Evolutionary conservation across 1,140 invertebrate genomes (phyloP).

Genomic region (Neodiprion fabricii): DNA sequence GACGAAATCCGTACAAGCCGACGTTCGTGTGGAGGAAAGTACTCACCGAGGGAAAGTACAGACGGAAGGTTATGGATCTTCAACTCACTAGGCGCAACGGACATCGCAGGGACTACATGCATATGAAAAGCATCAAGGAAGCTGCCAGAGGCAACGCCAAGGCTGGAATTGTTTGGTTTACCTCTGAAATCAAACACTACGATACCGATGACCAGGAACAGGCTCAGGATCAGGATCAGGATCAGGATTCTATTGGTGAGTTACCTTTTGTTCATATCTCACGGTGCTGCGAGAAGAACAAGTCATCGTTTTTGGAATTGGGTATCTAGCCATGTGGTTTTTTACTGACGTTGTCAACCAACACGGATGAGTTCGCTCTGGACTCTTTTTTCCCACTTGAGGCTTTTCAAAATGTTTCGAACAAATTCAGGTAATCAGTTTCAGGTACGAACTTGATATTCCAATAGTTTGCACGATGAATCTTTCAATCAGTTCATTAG

Average conservation of each 20-base stretch:
- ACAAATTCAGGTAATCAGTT: too few species aligned
- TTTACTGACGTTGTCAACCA: too few species aligned
- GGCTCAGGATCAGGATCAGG: background rate
- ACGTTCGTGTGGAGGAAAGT: constrained; percentile 39
- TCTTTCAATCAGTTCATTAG: too few species aligned
- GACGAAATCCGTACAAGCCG: constrained; percentile 28
- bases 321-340: too few species aligned
- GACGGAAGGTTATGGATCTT: constrained; percentile 31
- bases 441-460: too few species aligned
- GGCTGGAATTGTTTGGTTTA: constrained; percentile 6
- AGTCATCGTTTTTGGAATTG: too few species aligned
- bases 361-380: too few species aligned
- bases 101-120: constrained; percentile 3
- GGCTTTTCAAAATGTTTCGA: too few species aligned
- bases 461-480: too few species aligned
- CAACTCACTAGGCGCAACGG: constrained; percentile 26
- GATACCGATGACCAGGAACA: background rate
- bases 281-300: background rate
- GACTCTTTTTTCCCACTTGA: too few species aligned
- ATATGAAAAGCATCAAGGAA: constrained; percentile 3
- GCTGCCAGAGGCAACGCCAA: constrained; percentile 10
- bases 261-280: background rate
- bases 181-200: background rate
- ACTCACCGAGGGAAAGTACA: constrained; percentile 30
- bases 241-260: background rate